Percentiles rank a stretch among this genome's conserved stretches.
phyloP scores from a whole-genome alignment of 2,888 invertebrate species.

The Amblyjoppa proteus region DNA sequence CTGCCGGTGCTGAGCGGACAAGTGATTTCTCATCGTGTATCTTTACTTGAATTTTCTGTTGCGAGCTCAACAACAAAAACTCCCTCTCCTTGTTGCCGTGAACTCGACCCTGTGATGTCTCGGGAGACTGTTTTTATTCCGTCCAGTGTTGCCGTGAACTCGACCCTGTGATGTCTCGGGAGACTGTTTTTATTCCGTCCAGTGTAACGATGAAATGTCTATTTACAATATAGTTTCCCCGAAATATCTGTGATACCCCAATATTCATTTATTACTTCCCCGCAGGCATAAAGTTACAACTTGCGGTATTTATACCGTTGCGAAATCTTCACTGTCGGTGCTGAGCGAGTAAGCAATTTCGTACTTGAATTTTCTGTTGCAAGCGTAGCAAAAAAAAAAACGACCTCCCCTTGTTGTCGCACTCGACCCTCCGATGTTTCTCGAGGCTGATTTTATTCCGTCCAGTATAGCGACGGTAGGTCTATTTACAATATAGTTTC shows the following conservation, averaged over 20 bases:
- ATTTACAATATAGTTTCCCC: neutral
- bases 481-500: neutral
- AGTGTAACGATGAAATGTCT: neutral
- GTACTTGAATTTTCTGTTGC: constrained; percentile 84
- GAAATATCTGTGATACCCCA: neutral
- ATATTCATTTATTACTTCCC: constrained; percentile 6
- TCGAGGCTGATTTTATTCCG: constrained; percentile 77
- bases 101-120: constrained; percentile 85
- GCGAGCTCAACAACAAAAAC: constrained; percentile 83
- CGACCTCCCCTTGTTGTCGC: constrained; percentile 83
- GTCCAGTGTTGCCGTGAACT: constrained; percentile 81
- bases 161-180: constrained; percentile 84
- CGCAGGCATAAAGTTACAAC: neutral
- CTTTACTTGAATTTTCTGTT: constrained; percentile 84
- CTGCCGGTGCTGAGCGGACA: constrained; percentile 74
- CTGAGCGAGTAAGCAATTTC: constrained; percentile 80
- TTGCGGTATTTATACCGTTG: neutral
- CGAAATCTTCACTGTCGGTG: constrained; percentile 62
- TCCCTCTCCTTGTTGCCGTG: constrained; percentile 83
- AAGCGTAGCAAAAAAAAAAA: constrained; percentile 81
- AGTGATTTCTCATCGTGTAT: constrained; percentile 83
- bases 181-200: constrained; percentile 75
- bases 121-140: constrained; percentile 77
- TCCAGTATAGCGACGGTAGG: neutral
- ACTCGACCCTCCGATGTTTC: constrained; percentile 85